These are phyloP conservation scores for Platichthys stellatus DNA, from an alignment of 2,113 vertebrate genomes.

Conservation along the genomic window DNA sequence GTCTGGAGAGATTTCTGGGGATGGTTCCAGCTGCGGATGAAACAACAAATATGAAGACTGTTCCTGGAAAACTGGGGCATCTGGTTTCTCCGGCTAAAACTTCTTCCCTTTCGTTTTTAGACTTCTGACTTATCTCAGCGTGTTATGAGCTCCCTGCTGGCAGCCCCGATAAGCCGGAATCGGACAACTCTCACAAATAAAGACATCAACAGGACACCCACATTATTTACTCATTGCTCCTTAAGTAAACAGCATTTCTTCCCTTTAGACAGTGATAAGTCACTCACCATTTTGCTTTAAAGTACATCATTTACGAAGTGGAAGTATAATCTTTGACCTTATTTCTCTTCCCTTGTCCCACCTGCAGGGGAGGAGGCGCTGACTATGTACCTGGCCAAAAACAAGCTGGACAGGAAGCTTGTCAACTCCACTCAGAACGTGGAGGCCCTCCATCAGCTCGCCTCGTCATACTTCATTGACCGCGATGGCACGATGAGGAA, in stretches of 20 bases:
- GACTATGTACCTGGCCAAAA: constrained; percentile 99
- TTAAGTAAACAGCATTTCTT: constrained; percentile 1
- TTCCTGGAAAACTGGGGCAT: constrained; percentile 74
- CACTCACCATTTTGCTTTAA: not conserved
- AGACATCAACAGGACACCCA: not conserved
- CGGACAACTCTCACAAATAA: constrained; percentile 21
- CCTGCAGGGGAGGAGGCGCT: constrained; percentile 94
- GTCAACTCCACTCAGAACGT: constrained; percentile 94
- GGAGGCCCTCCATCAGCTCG: constrained; percentile 96
- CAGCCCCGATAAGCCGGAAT: constrained; percentile 33
- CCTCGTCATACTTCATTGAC: constrained; percentile 98
- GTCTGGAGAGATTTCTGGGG: constrained; percentile 60
- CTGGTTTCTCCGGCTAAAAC: constrained; percentile 65
- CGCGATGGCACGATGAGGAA: constrained; percentile 98
- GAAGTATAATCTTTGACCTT: not conserved
- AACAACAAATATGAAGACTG: constrained; percentile 51
- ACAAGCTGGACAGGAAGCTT: constrained; percentile 93
- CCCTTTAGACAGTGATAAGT: not conserved
- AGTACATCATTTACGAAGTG: not conserved
- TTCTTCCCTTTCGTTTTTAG: constrained; percentile 30
- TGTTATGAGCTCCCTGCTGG: constrained; percentile 29
- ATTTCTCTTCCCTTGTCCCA: constrained; percentile 20
- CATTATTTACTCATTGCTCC: constrained; percentile 25
- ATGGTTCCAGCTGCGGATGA: constrained; percentile 59
- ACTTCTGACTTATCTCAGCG: constrained; percentile 46